Conservation (phyloP, 1,140 invertebrate species). For the Pachypsylla venusta region DNA sequence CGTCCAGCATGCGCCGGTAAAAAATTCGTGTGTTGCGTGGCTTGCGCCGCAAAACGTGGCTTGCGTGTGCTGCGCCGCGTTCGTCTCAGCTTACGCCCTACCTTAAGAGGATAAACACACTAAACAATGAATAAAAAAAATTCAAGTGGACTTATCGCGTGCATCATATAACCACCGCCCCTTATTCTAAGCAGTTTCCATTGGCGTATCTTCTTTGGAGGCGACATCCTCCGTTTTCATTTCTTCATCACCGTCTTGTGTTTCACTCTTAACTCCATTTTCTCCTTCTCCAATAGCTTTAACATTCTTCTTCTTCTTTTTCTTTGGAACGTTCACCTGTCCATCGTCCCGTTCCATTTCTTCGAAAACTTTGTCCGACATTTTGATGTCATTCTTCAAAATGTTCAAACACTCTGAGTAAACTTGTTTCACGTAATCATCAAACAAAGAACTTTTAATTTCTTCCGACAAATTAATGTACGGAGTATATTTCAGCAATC, state of each 20-base stretch:
- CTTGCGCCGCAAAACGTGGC: too few relatives aligned
- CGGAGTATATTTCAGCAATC: not conserved
- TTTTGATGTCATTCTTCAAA: not conserved
- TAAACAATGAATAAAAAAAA: too few relatives aligned
- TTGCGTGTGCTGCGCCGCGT: too few relatives aligned
- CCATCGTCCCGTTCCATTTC: not conserved
- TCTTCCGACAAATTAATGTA: not conserved
- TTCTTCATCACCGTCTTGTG: not conserved
- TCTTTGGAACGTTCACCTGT: not conserved
- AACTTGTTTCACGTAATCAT: not conserved
- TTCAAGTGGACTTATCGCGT: too few relatives aligned
- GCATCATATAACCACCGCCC: not conserved
- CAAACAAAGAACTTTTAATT: not conserved
- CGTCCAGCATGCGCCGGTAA: too few relatives aligned
- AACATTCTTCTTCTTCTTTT: not conserved
- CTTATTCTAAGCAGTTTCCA: not conserved
- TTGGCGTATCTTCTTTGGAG: too few relatives aligned
- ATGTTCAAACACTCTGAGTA: not conserved
- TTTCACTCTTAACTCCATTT: not conserved
- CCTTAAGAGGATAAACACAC: too few relatives aligned
- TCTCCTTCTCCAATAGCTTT: not conserved
- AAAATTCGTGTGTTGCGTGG: too few relatives aligned
- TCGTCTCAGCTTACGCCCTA: too few relatives aligned
- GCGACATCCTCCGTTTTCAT: too few relatives aligned
- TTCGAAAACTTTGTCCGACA: not conserved